Conservation (phyloP, 2,888 invertebrate genomes). For the Conistra vaccinii region DNA sequence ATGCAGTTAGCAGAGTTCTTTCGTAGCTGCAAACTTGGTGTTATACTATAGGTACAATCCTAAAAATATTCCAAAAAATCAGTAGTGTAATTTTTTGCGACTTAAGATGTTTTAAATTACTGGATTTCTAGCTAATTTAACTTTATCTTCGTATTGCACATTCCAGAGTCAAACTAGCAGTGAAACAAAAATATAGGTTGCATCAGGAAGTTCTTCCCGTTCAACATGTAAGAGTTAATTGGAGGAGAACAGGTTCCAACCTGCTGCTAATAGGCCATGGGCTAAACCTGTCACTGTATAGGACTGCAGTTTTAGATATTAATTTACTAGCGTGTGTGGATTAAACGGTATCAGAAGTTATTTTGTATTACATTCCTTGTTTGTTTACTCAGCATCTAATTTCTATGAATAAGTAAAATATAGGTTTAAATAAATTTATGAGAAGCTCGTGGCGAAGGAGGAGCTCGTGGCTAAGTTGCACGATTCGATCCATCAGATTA, state of each 20-base stretch:
- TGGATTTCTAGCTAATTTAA: not conserved
- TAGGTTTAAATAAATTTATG: no score
- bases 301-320: constrained; percentile 37
- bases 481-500: no score
- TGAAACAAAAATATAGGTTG: constrained; percentile 59
- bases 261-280: constrained; percentile 50
- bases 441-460: no score
- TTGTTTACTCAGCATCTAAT: not conserved
- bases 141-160: constrained; percentile 10
- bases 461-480: no score
- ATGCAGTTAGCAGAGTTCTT: no score
- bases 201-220: constrained; percentile 53
- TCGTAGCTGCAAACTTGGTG: no score
- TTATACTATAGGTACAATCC: no score
- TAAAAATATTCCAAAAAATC: not conserved
- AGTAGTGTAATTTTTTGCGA: not conserved
- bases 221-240: constrained; percentile 54
- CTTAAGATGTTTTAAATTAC: no score
- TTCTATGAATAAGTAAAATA: no score
- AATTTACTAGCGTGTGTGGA: constrained; percentile 36
- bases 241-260: constrained; percentile 53
- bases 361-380: constrained; percentile 7
- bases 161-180: constrained; percentile 32
- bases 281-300: constrained; percentile 52
- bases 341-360: constrained; percentile 18